Evolutionary conservation across 1,140 invertebrate species (phyloP), one percentile per base, ranked within the genome.

Genomic region (Zophobas atratus): DNA sequence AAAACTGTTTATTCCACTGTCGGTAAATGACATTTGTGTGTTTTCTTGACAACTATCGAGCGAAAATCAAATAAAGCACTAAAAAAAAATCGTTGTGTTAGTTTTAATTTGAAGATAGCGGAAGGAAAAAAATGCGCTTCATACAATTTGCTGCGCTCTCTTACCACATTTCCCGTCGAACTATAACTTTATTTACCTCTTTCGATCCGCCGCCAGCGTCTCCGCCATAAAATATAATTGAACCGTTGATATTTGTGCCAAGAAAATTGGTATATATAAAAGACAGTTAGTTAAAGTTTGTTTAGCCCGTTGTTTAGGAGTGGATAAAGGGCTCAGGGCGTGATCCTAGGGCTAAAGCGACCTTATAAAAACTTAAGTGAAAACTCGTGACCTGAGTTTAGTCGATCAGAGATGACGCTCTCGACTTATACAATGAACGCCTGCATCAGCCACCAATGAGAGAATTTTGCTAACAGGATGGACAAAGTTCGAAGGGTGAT

Each of bases 291-390:
- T 73, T 72, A 41, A 55, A 55, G 48, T 73, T 73, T 73, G 53
- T 73, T 56, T 53, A 41, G 48, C 1, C 49, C 55, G 71, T 73
- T 73, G 48, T 73, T 73, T 73, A 56, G 71, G 48, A 55, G 71
- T 73, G 71, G 48, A 73, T 53, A 55, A 56, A 56, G 71, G 71
- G 55, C 70, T 67, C 60, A 67, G 39, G 60, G 60, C 60, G 60
- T 67, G 70, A 55, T 20, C 70, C 48, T 41, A 6, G 35, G 49
- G 36, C 55, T 53, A 56, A 73, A 73, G 71, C 71, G 49, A 55
- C 35, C 39, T 76, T 70, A 76, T 76, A 70, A 76, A 76, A 76
- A 76, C 75, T 76, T 76, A 76, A 76, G 75, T 76, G 75, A 76
- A 70, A 51, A 67, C 32, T 76, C 75, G 75, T 76, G 75, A 76